Base-by-base conservation (phyloP, 2,888 invertebrate genomes). In the Sinhomidia bicolor region DNA sequence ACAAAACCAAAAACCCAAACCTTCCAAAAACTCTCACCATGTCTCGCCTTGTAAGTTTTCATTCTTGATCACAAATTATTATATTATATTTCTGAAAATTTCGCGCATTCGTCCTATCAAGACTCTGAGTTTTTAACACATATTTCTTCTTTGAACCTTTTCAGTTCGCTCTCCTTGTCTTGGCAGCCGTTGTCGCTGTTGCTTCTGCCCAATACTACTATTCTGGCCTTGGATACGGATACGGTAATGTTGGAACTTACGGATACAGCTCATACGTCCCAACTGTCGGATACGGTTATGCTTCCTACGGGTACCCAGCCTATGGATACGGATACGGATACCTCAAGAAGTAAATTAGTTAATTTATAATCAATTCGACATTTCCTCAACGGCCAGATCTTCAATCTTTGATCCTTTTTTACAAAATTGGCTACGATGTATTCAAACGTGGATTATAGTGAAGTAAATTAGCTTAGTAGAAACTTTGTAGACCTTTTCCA, bases 31-130 rank as follows among this genome's bases (percentile, higher is more conserved):
- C 20, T 60, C 74, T 78, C 88, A 83, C 71, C 76, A 88, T 88
- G 88, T 88, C 88, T 88, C 88, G 88, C 81, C 88, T 88, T 88
- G 81, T 88, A 81, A 82, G 81, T 81, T 62, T 76, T 23, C 26
- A 65, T 20, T 85, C 9, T 51, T 12, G 7, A 9, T 23, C 4
- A n/a, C 17, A 17, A 14, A 20, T 71, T 74, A 20, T 74, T 74
- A 26, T 71, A 17, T 10, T 12, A 12, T 1, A 29, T 26, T 62
- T 71, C 12, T n/a, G 74, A 47, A 41, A 41, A 23, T 29, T 41
- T 17, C 23, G 10, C 2, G 60, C 3, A 17, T 29, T 71, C 14
- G 7, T n/a, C n/a, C n/a, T n/a, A n/a, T n/a, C n/a, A n/a, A n/a
- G n/a, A n/a, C n/a, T 29, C 6, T 7, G 4, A 2, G 36, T 71